Evolutionary conservation across 2,888 invertebrate genomes (phyloP), one percentile per base, ranked within the genome.

Genomic region (Nemotelus pantherinus): DNA sequence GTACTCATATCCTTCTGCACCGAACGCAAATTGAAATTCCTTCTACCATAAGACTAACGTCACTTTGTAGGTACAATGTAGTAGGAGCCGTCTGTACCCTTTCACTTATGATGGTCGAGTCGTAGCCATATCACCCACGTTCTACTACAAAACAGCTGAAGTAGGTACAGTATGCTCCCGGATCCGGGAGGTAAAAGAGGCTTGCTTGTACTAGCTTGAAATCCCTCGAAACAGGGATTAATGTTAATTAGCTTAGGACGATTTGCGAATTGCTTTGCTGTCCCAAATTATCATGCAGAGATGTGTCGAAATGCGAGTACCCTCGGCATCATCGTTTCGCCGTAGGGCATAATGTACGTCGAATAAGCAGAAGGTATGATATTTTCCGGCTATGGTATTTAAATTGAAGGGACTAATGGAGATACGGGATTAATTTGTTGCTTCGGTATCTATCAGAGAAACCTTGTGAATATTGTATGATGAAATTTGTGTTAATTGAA

Each of bases 231-330:
- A 63, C 74, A 60, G 60, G 77, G 79, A 79, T 78, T 78, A 76
- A 47, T 58, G 77, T 68, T 78, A 79, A 79, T 79, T 79, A 79
- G 79, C 79, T 78, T 79, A 79, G 75, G 70, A 79, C 71, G 79
- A 78, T 79, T 79, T 79, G 77, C 63, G 79, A 79, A 79, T 79
- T 79, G 79, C 68, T 75, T 76, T 79, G 79, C 79, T 77, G 75
- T 77, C 74, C 76, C 76, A 68, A 74, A 77, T 72, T 77, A 77
- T 77, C 65, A 74, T 77, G 74, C 60, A 72, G 72, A 39, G 60
- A 74, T 74, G 63, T 74, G 74, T 74, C 48, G 74, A 48, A 74
- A 48, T 25, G 25, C 25, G 25, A 25, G 25, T 63, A 48, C 63
- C 63, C 47, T 48, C 48, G 41, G 25, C 25, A 25, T 25, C 63